Evolutionary conservation across 2,888 invertebrate species (phyloP).

Genomic region (Maniola hyperantus): DNA sequence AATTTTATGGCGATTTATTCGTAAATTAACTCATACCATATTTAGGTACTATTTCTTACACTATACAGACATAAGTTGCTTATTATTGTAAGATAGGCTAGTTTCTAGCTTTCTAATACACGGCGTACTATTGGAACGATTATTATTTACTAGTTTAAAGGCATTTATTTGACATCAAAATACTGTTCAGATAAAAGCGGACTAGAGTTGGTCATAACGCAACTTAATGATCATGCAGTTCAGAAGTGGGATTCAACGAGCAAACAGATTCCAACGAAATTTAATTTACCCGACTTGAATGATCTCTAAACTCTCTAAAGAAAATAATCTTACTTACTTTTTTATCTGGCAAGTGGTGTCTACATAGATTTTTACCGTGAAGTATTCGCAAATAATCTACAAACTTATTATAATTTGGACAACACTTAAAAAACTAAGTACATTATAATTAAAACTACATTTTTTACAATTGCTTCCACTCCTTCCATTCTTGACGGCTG

Average conservation of each 20-base stretch:
- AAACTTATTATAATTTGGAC: slow-evolving; percentile 13
- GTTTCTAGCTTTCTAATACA: slow-evolving; percentile 41
- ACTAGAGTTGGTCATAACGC: slow-evolving; percentile 35
- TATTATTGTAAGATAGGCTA: slow-evolving; percentile 39
- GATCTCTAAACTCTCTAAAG: not conserved
- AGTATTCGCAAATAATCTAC: slow-evolving; percentile 10
- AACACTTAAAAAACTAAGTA: slow-evolving; percentile 13
- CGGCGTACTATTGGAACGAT: slow-evolving; percentile 40
- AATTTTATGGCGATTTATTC: slow-evolving; percentile 1
- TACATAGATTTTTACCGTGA: not conserved
- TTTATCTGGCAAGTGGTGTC: slow-evolving; percentile 7
- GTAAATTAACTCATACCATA: not conserved
- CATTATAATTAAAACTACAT: not conserved
- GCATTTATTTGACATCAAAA: slow-evolving; percentile 27
- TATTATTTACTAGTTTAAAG: slow-evolving; percentile 24
- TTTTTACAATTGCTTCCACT: not conserved
- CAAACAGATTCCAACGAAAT: not conserved
- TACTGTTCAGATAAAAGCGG: slow-evolving; percentile 36
- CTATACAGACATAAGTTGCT: slow-evolving; percentile 43
- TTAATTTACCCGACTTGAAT: not conserved
- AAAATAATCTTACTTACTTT: not conserved
- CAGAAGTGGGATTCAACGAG: not conserved
- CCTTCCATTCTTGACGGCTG: not conserved
- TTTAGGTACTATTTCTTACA: not conserved
- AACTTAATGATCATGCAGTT: not conserved